Base-by-base conservation (phyloP, 1,140 invertebrate genomes). In the Drosophila watanabei region DNA sequence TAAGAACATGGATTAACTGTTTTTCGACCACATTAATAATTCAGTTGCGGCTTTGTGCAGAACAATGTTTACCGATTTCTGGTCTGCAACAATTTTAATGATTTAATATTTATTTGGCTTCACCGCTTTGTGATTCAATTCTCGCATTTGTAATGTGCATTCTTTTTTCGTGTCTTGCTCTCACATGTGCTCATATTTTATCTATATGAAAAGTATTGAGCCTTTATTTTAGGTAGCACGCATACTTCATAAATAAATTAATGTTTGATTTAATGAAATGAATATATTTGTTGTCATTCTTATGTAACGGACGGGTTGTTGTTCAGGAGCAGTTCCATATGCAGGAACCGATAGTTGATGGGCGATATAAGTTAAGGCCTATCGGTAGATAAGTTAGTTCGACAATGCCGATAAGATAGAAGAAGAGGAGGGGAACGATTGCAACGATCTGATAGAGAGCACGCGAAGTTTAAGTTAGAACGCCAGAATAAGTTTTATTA, bases 31-130 rank as follows among this genome's bases (percentile, higher is more conserved):
- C 24, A 49, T 71, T 71, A 39, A 69, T 68, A 69, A 69, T 70
- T 56, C 66, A 52, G 63, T 32, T 69, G 30, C 16, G 63, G 24
- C 20, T 69, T 56, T 70, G 30, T 35, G 28, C 13, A 16, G n/a
- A 52, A 35, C 18, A 48, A 39, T 71, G 49, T 71, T 71, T 57
- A 56, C 64, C 8, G 28, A 69, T 28, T 39, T 14, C 37, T 39
- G 39, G 24, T n/a, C 39, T 57, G 20, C 54, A 39, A 20, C 20
- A 11, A 57, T 57, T 39, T 57, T 37, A 54, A 54, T 70, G 35
- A 35, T 71, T 71, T 54, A 69, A 28, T 69, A 68, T 71, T 71
- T 71, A 68, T 41, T 51, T 37, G 35, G 30, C 30, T 66, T n/a
- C 35, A 16, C 16, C 24, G 35, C 33, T 57, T 58, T 39, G n/a